A percentile compares a stretch with the other conserved stretches of the same genome.
These are phyloP conservation scores for Caenorhabditis latens DNA, from an alignment of 1,140 invertebrate genomes.

Conservation along the genomic window DNA sequence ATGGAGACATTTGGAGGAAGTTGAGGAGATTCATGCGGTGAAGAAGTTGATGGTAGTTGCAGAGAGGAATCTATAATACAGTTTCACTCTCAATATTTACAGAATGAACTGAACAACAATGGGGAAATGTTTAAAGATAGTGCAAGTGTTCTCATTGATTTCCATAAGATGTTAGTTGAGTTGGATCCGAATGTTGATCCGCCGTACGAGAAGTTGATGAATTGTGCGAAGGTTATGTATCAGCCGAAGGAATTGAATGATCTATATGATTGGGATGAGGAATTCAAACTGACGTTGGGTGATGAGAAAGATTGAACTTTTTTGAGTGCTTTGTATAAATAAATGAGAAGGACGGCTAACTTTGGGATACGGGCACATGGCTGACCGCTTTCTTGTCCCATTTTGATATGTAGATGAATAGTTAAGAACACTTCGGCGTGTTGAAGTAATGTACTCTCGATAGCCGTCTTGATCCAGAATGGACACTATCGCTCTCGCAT, in stretches of 20 bases:
- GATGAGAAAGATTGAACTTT: too few species aligned
- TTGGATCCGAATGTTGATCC: slow-evolving; percentile 53
- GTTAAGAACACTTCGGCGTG: not conserved
- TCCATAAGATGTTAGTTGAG: not conserved
- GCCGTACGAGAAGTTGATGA: slow-evolving; percentile 67
- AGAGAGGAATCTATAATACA: not conserved
- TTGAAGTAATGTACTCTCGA: too few species aligned
- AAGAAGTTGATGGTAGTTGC: slow-evolving; percentile 21
- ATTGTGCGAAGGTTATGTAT: slow-evolving; percentile 59
- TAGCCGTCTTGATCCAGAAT: not conserved
- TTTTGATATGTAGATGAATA: too few species aligned
- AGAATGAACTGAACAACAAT: slow-evolving; percentile 12
- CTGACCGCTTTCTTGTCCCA: too few species aligned
- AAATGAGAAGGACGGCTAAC: too few species aligned
- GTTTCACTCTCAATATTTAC: not conserved
- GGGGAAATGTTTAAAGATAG: slow-evolving; percentile 4
- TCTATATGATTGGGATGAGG: slow-evolving; percentile 71
- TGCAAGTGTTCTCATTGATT: not conserved
- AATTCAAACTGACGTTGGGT: not conserved
- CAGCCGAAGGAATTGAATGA: slow-evolving; percentile 50
- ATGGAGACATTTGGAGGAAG: slow-evolving; percentile 81
- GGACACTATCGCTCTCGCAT: too few species aligned
- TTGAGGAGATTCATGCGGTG: slow-evolving; percentile 65
- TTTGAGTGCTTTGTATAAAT: too few species aligned
- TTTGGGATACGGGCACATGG: too few species aligned